Evolutionary conservation across 2,888 invertebrate species (phyloP), one percentile per base, ranked within the genome.

Genomic region (Strigamia crassipes): DNA sequence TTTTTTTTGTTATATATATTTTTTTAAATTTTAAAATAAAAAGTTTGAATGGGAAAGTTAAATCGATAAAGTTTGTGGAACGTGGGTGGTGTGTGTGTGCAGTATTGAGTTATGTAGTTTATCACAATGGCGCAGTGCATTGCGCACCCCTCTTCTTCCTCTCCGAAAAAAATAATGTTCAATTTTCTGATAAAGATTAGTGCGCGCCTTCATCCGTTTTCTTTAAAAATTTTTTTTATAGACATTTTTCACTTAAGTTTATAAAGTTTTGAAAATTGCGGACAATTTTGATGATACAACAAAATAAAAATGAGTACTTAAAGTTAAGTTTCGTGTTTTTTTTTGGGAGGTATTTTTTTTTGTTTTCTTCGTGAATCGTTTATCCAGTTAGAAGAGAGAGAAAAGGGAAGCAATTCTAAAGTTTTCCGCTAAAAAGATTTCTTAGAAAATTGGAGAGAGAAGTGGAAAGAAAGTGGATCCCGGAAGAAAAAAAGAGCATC

Each of bases 381-480:
- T 73, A 73, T 73, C 73, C 31, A 73, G 27, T 73, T 73, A 73
- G 73, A 18, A 56, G 27, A 56, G 18, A 73, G 73, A 27, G 12
- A 73, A 73, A 73, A 27, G 31, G 73, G 73, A 73, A 73, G 73
- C 73, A 73, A 73, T 73, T 27, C 73, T 73, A 73, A 73, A 73
- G 73, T 73, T 73, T 73, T 73, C 73, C 73, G 73, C 73, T 73
- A 31, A 73, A 73, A 73, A 73, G 73, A 73, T 73, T 73, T 73
- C 73, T 73, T 73, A 73, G 73, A 73, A 73, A 56, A 73, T 73
- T 73, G 73, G 31, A 27, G 73, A 73, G 73, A 73, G 73, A 73
- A 73, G 73, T 73, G 73, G 73, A 73, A 15, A 31, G 73, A 31
- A 73, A 73, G 31, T 27, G 27, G 73, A 73, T 15, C 31, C 27